Evolutionary conservation across 2,797 vertebrate genomes (phyloP).

Genomic region (Tenualosa thibaudeaui): DNA sequence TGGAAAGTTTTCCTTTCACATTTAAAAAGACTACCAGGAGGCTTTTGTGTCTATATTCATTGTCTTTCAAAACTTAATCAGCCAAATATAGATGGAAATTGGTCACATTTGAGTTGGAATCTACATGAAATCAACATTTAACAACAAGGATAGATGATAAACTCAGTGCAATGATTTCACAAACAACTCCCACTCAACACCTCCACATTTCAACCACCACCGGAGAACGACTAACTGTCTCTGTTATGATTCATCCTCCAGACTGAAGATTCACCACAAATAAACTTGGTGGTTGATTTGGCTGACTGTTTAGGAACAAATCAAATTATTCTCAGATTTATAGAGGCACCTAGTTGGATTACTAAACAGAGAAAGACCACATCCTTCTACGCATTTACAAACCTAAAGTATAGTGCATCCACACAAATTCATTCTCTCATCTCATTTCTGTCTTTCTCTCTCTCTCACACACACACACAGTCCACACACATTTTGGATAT

Average conservation of each 20-base stretch:
- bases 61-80: neutral
- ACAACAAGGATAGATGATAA: neutral
- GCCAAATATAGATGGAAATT: neutral
- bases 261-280: neutral
- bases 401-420: neutral
- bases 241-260: neutral
- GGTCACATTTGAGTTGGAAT: neutral
- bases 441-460: too few species aligned
- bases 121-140: neutral
- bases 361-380: neutral
- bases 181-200: neutral
- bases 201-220: neutral
- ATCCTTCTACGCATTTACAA: neutral
- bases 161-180: neutral
- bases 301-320: neutral
- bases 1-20: neutral
- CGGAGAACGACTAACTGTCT: neutral
- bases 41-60: neutral
- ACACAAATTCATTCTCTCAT: neutral
- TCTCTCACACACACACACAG: constrained; percentile 5
- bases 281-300: neutral
- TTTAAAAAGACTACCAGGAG: neutral
- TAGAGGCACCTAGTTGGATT: neutral
- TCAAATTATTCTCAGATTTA: neutral
- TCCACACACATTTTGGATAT: neutral